Evolutionary conservation across 2,797 vertebrate species (phyloP), one percentile per base, ranked within the genome.

Genomic region (Lepidocolaptes lacrymiger): DNA sequence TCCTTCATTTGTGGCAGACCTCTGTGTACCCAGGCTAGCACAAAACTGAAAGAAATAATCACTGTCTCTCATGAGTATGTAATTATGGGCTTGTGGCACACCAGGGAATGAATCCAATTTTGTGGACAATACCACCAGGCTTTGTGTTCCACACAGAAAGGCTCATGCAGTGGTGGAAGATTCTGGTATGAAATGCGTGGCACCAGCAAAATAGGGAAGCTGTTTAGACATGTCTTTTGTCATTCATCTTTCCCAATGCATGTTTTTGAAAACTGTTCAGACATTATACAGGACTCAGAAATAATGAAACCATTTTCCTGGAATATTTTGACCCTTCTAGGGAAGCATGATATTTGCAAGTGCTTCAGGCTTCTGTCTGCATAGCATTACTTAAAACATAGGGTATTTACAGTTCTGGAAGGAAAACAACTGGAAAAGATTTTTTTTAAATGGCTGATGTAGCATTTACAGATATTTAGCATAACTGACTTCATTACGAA

Each of bases 131-230:
- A 41, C 9, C 5, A 10, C 30, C 21, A 21, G 21, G 14, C 3
- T 52, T 71, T 54, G 15, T n/a, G 9, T 12, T 58, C 28, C 59
- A 34, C 61, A 74, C 37, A 44, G 51, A 78, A 66, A 19, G 32
- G 22, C 28, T 77, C 34, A 52, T 52, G 24, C 20, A 56, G 34
- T 1, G 2, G 8, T 39, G 20, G 34, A 48, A 6, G 12, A 74
- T 58, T 81, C 20, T 56, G 20, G 4, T 12, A 9, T 36, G 22
- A 67, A 69, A 66, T 1, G 4, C 0, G 0, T 7, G 10, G 7
- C 30, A 72, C 11, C 37, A 44, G 23, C 20, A 56, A 64, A 43
- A 37, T 2, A 43, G 6, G 8, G 15, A 80, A 80, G 37, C 7
- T 75, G 10, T 28, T 75, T 44, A 61, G 46, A 7, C 5, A 36